phyloP scores from a whole-genome alignment of 1,140 invertebrate genomes.

The Dreissena polymorpha region DNA sequence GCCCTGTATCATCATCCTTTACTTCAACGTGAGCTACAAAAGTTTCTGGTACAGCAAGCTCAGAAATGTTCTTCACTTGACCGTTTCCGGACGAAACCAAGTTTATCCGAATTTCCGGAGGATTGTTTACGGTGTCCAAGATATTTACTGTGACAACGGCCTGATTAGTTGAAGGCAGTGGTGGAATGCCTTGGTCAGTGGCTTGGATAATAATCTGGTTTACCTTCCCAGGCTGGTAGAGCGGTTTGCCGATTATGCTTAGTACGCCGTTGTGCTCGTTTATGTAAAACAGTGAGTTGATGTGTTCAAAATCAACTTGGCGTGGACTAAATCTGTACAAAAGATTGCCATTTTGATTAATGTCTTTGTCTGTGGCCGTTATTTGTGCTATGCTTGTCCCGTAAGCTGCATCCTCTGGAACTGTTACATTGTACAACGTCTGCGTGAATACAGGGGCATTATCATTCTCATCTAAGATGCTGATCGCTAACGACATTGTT shows the following conservation, averaged over 20 bases:
- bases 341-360: slow-evolving; percentile 92
- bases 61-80: slow-evolving; percentile 76
- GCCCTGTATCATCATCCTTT: slow-evolving; percentile 67
- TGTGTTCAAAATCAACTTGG: slow-evolving; percentile 55
- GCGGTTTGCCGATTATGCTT: slow-evolving; percentile 79
- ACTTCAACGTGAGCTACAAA: slow-evolving; percentile 72
- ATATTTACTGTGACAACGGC: slow-evolving; percentile 85
- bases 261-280: slow-evolving; percentile 66
- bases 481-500: slow-evolving; percentile 86
- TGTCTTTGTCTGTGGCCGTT: slow-evolving; percentile 91
- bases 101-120: slow-evolving; percentile 88
- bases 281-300: slow-evolving; percentile 79
- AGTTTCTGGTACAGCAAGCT: slow-evolving; percentile 59
- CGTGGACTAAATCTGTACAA: slow-evolving; percentile 83
- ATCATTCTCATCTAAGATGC: slow-evolving; percentile 93
- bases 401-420: slow-evolving; percentile 73
- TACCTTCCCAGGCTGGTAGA: slow-evolving; percentile 60
- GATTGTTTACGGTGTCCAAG: slow-evolving; percentile 95
- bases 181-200: slow-evolving; percentile 79
- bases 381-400: slow-evolving; percentile 82
- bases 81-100: slow-evolving; percentile 62
- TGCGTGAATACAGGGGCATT: slow-evolving; percentile 91
- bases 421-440: slow-evolving; percentile 88
- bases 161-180: slow-evolving; percentile 78
- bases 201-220: slow-evolving; percentile 76